phyloP scores from a whole-genome alignment of 2,113 vertebrate species.

The Cavia porcellus region DNA sequence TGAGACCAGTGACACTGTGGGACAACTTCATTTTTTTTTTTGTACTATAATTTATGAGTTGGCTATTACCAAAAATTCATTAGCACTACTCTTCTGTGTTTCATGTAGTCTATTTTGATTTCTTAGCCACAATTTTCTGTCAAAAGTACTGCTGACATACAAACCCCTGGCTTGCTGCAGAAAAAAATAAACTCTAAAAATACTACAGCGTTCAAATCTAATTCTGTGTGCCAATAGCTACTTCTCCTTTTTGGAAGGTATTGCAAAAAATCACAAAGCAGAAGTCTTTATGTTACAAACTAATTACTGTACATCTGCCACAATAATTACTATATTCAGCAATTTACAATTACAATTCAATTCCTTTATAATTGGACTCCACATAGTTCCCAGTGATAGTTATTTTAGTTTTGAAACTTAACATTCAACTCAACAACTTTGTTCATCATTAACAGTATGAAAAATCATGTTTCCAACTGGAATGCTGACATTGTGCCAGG shows the following conservation, averaged over 20 bases:
- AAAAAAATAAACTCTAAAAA: slow-evolving; percentile 51
- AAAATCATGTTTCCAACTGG: background rate
- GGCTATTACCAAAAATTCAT: background rate
- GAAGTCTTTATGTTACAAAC: slow-evolving; percentile 47
- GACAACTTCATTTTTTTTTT: background rate
- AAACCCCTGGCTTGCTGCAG: slow-evolving; percentile 11
- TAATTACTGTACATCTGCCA: slow-evolving; percentile 73
- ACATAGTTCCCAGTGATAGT: slow-evolving; percentile 45
- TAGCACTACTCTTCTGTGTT: background rate
- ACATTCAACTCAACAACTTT: slow-evolving; percentile 63
- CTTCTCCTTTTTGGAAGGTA: slow-evolving; percentile 31
- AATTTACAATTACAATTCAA: slow-evolving; percentile 71
- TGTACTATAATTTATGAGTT: background rate
- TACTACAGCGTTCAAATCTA: background rate
- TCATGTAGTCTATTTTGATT: background rate
- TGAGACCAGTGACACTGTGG: background rate
- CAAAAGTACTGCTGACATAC: background rate
- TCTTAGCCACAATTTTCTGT: slow-evolving; percentile 53
- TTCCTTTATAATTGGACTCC: slow-evolving; percentile 72
- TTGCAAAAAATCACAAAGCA: slow-evolving; percentile 60
- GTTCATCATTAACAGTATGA: slow-evolving; percentile 47
- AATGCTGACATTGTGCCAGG: background rate
- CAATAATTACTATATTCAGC: slow-evolving; percentile 73
- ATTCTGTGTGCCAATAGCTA: background rate
- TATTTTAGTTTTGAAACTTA: slow-evolving; percentile 66